Evolutionary conservation across 2,113 vertebrate genomes (phyloP).

Genomic region (Haemorhous mexicanus): DNA sequence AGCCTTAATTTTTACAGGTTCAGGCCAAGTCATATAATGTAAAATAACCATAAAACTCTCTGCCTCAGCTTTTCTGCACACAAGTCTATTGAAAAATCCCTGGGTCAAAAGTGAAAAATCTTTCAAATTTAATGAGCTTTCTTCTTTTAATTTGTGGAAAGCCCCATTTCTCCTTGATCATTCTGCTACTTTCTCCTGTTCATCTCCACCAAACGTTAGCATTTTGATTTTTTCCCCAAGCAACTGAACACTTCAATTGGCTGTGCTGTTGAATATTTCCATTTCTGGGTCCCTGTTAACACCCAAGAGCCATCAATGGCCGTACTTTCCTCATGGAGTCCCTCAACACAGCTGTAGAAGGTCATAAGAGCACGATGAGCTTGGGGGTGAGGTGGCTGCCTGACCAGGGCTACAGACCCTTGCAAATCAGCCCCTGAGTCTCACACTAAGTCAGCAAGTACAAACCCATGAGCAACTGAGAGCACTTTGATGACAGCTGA

Average conservation of each 20-base stretch:
- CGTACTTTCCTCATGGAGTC: background rate
- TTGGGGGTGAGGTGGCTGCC: background rate
- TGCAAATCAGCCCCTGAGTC: background rate
- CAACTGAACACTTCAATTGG: background rate
- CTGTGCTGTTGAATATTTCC: background rate
- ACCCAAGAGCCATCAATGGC: fast-evolving
- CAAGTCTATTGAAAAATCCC: background rate
- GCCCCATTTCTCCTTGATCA: background rate
- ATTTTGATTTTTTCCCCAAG: background rate
- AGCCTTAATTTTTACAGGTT: background rate
- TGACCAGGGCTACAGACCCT: background rate
- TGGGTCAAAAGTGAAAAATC: background rate
- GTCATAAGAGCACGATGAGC: background rate
- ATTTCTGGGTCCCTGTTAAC: background rate
- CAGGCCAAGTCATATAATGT: background rate
- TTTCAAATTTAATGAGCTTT: background rate
- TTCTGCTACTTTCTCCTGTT: background rate
- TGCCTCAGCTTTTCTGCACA: background rate
- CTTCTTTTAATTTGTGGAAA: background rate
- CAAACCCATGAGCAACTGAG: background rate
- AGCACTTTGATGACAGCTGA: background rate
- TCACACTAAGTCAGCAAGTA: background rate
- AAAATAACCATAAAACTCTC: background rate
- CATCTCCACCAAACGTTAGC: background rate
- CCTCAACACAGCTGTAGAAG: background rate